Percentiles rank a stretch among this genome's conserved stretches.
These are phyloP conservation scores for Rotaria socialis DNA, from an alignment of 2,888 invertebrate genomes.

Conservation along the genomic window DNA sequence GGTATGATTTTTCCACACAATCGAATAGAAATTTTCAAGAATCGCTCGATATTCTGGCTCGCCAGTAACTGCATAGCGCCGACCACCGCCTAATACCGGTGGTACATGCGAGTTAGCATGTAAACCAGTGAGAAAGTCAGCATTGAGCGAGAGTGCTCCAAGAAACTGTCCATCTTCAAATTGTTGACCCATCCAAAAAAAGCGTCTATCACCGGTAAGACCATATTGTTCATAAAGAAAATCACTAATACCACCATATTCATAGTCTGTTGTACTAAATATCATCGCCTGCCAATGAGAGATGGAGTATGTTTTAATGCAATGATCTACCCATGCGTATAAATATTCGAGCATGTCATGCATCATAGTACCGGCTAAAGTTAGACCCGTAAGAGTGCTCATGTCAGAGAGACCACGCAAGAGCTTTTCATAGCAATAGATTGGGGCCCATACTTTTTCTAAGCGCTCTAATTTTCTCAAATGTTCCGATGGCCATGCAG, in stretches of 20 bases:
- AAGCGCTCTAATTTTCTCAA: background rate
- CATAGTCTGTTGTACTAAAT: constrained; percentile 18
- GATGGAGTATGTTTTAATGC: background rate
- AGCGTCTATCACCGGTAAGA: background rate
- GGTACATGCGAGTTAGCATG: constrained; percentile 29
- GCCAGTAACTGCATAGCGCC: constrained; percentile 8
- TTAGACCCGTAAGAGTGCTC: background rate
- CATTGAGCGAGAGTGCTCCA: background rate
- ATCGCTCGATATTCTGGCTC: background rate
- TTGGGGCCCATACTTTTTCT: background rate
- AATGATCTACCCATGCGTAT: background rate
- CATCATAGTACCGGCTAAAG: background rate
- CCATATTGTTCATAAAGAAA: constrained; percentile 36
- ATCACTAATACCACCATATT: constrained; percentile 31
- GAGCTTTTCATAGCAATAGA: constrained; percentile 20
- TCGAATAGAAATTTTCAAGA: background rate
- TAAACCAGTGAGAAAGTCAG: background rate
- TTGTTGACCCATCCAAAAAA: constrained; percentile 19
- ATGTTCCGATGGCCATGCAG: constrained; percentile 26
- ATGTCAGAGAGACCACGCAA: constrained; percentile 16
- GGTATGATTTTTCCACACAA: constrained; percentile 26
- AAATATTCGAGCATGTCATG: background rate
- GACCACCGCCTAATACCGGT: background rate
- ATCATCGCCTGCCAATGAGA: constrained; percentile 29
- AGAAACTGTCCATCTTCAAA: constrained; percentile 27